These are phyloP conservation scores for Limonius californicus DNA, from an alignment of 1,140 invertebrate species.

Conservation along the genomic window DNA sequence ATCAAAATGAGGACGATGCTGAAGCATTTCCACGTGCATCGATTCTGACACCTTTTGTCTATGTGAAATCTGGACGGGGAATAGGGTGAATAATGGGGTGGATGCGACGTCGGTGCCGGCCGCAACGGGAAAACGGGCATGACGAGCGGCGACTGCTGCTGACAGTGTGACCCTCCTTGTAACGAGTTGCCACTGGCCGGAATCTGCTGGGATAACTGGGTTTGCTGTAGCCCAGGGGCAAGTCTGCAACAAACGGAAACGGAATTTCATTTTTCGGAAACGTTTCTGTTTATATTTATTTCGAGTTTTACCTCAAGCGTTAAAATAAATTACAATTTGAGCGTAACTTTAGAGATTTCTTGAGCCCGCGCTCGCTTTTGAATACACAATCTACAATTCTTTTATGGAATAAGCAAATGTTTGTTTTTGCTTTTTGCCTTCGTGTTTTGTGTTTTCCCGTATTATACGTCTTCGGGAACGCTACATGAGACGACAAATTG, in stretches of 20 bases:
- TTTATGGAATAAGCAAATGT: background rate
- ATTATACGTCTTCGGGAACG: no score
- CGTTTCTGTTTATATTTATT: slow-evolving; percentile 14
- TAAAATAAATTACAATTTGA: slow-evolving; percentile 6
- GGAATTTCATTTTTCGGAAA: slow-evolving; percentile 15
- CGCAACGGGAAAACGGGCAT: slow-evolving; percentile 77
- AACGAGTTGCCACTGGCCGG: slow-evolving; percentile 44
- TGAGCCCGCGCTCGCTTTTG: background rate
- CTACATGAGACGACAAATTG: no score
- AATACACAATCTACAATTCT: background rate
- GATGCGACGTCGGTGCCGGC: slow-evolving; percentile 62
- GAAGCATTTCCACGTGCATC: slow-evolving; percentile 93
- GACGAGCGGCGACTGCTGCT: slow-evolving; percentile 61
- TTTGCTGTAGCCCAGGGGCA: slow-evolving; percentile 52
- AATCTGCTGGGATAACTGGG: slow-evolving; percentile 40
- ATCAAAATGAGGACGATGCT: slow-evolving; percentile 87
- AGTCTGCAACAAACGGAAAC: slow-evolving; percentile 48
- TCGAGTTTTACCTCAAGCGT: slow-evolving; percentile 11
- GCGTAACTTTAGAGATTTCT: background rate
- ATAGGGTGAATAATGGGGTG: slow-evolving; percentile 75
- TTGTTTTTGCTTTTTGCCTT: background rate
- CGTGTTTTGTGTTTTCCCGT: no score
- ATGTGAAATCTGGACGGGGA: slow-evolving; percentile 90
- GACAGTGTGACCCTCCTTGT: slow-evolving; percentile 42
- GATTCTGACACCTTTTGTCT: slow-evolving; percentile 86